phyloP scores from a whole-genome alignment of 2,888 invertebrate species.

The Polymixis lichenea region DNA sequence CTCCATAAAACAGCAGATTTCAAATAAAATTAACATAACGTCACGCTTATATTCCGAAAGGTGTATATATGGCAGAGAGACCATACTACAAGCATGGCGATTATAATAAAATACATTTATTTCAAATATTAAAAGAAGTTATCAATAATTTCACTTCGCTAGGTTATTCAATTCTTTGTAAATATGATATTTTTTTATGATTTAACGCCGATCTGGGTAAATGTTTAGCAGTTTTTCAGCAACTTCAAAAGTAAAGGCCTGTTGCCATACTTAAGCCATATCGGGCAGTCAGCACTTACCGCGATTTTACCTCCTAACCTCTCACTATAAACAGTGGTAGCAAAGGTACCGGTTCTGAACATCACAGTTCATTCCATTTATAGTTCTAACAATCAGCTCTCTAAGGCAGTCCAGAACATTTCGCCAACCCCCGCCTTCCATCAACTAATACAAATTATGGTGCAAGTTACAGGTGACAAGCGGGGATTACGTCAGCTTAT shows the following conservation, averaged over 20 bases:
- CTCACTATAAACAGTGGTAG: conserved; percentile 2
- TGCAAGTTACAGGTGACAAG: conserved; percentile 55
- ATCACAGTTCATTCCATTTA: conserved; percentile 68
- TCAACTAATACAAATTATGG: conserved; percentile 82
- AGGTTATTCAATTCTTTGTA: too few species aligned
- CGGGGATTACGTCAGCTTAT: conserved; percentile 12
- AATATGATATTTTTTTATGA: not conserved
- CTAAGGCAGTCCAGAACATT: conserved; percentile 80
- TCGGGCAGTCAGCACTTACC: not conserved
- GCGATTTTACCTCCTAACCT: not conserved
- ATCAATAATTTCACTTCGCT: not conserved
- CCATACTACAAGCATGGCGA: too few species aligned
- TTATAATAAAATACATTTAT: too few species aligned
- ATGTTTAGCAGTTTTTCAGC: not conserved
- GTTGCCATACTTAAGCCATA: not conserved
- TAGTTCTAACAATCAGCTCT: conserved; percentile 79
- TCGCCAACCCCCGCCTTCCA: conserved; percentile 83
- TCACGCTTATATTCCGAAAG: too few species aligned
- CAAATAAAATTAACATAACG: too few species aligned
- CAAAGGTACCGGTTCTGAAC: conserved; percentile 29
- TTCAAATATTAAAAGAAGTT: not conserved
- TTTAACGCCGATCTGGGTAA: not conserved
- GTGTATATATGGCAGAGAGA: too few species aligned
- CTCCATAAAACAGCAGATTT: not conserved
- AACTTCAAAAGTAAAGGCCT: not conserved